These are phyloP conservation scores for Orgyia antiqua DNA, from an alignment of 2,888 invertebrate species.

Conservation along the genomic window DNA sequence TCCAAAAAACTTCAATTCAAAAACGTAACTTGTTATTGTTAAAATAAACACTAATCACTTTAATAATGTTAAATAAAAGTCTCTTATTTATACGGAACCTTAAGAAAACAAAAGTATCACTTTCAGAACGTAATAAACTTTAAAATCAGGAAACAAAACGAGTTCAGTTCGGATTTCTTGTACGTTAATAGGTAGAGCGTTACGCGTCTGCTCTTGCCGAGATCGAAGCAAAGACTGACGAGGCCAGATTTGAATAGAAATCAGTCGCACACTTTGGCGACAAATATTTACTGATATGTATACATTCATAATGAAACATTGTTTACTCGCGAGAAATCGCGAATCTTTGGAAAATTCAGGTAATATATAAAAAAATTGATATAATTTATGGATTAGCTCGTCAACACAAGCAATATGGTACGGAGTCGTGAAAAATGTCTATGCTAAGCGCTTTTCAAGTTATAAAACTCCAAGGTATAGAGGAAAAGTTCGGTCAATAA, in stretches of 20 bases:
- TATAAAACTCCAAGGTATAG: no score
- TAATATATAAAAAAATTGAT: no score
- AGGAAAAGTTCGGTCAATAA: no score
- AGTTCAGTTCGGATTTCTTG: constrained; percentile 10
- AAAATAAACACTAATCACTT: constrained; percentile 2
- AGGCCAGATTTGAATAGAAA: constrained; percentile 11
- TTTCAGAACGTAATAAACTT: constrained; percentile 5
- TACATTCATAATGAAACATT: constrained; percentile 35
- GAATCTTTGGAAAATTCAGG: no score
- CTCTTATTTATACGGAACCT: neutral
- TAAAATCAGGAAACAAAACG: constrained; percentile 1
- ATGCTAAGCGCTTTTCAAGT: no score
- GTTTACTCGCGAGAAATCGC: no score
- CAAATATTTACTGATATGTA: constrained; percentile 26
- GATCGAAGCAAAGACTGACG: constrained; percentile 17
- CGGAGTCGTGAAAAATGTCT: no score
- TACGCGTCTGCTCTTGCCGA: constrained; percentile 16
- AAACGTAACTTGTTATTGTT: neutral
- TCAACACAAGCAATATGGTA: no score
- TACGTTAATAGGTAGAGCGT: constrained; percentile 10
- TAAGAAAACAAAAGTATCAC: constrained; percentile 8
- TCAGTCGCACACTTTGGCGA: constrained; percentile 6
- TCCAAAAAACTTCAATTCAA: neutral
- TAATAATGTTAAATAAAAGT: constrained; percentile 15
- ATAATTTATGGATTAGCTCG: no score